phyloP scores from a whole-genome alignment of 1,140 invertebrate genomes.

The Drosophila santomea region DNA sequence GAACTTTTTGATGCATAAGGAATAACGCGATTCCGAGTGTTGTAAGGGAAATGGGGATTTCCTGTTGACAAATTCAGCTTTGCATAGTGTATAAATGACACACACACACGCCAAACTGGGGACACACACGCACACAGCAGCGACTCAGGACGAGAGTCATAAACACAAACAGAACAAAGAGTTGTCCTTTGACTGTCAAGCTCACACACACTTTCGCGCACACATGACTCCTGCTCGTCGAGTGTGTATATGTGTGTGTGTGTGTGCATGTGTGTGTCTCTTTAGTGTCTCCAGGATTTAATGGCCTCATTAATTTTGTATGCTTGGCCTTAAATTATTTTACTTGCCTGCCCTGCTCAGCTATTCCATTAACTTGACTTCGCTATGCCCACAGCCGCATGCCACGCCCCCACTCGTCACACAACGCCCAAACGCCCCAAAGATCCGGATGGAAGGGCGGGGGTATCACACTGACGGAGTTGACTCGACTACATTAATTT shows the following conservation, averaged over 20 bases:
- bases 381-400: slow-evolving; percentile 29
- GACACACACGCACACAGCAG: slow-evolving; percentile 33
- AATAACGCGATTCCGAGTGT: background rate
- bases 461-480: slow-evolving; percentile 35
- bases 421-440: slow-evolving; percentile 17
- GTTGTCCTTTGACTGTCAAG: slow-evolving; percentile 62
- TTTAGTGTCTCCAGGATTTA: slow-evolving; percentile 81
- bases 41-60: slow-evolving; percentile 6
- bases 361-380: slow-evolving; percentile 78
- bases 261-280: slow-evolving; percentile 46
- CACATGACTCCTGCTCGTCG: slow-evolving; percentile 4
- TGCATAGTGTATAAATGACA: slow-evolving; percentile 55
- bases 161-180: slow-evolving; percentile 73
- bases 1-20: no score
- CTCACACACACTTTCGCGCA: slow-evolving; percentile 23
- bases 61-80: slow-evolving; percentile 33
- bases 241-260: background rate
- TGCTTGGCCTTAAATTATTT: slow-evolving; percentile 83
- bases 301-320: slow-evolving; percentile 83
- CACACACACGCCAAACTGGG: slow-evolving; percentile 46
- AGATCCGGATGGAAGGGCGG: slow-evolving; percentile 2
- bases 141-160: slow-evolving; percentile 34
- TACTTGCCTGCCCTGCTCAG: slow-evolving; percentile 61
- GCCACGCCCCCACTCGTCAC: slow-evolving; percentile 20
- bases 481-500: slow-evolving; percentile 67